Evolutionary conservation across 1,140 invertebrate genomes (phyloP).

Genomic region (Sinonovacula constricta): DNA sequence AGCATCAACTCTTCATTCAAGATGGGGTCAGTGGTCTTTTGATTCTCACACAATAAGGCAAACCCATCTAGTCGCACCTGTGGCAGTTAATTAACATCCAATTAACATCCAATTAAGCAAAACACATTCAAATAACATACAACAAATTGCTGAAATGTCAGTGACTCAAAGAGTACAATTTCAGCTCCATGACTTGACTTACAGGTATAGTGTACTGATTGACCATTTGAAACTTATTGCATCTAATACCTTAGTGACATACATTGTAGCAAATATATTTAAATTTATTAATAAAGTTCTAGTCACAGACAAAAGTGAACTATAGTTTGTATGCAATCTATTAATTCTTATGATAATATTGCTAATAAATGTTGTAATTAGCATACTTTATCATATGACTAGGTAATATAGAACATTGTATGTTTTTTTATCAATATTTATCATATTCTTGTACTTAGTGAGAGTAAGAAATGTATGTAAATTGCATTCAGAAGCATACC

Average conservation of each 20-base stretch:
- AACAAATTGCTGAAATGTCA: constrained; percentile 29
- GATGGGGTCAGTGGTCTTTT: constrained; percentile 86
- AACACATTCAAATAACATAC: constrained; percentile 38
- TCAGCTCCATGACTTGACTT: neutral
- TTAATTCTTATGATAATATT: neutral
- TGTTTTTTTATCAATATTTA: neutral
- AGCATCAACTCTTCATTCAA: constrained; percentile 83
- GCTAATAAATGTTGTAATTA: neutral
- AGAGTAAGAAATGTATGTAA: neutral
- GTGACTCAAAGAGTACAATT: constrained; percentile 17
- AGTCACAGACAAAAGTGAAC: too few relatives aligned
- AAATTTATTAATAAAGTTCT: too few relatives aligned
- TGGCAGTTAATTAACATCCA: constrained; percentile 59
- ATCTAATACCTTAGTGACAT: neutral
- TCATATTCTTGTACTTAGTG: neutral
- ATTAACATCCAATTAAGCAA: constrained; percentile 22
- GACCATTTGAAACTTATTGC: neutral
- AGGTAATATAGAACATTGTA: neutral
- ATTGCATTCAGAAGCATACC: constrained; percentile 62
- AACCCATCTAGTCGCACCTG: constrained; percentile 82
- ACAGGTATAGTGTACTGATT: too few relatives aligned
- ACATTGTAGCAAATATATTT: too few relatives aligned
- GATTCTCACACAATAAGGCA: constrained; percentile 86
- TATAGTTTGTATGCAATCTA: neutral
- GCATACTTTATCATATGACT: too few relatives aligned